Evolutionary conservation across 2,113 vertebrate species (phyloP).

Genomic region (Merops nubicus): DNA sequence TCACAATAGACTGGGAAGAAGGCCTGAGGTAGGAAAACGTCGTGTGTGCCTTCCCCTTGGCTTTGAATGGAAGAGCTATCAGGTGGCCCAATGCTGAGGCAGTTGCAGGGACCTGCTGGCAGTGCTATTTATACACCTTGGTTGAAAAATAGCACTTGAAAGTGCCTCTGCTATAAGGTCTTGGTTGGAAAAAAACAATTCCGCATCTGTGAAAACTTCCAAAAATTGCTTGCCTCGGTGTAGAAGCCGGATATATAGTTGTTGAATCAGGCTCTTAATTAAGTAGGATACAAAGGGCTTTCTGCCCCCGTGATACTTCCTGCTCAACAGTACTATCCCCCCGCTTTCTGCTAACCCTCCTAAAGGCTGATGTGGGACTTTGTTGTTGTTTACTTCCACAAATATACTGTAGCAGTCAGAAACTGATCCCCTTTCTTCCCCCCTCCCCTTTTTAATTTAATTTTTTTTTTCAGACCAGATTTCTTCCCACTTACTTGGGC

Average conservation of each 20-base stretch:
- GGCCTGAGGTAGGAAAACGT: neutral
- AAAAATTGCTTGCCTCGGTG: slow-evolving; percentile 44
- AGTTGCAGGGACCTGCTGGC: neutral
- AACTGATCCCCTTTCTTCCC: neutral
- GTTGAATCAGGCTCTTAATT: slow-evolving; percentile 59
- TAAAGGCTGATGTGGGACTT: neutral
- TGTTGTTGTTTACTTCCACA: neutral
- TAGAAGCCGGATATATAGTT: slow-evolving; percentile 54
- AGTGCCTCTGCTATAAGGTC: neutral
- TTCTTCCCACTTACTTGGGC: neutral
- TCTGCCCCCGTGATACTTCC: neutral
- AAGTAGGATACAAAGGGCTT: slow-evolving; percentile 31
- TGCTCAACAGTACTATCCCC: neutral
- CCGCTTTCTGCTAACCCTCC: neutral
- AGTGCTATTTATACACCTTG: slow-evolving; percentile 9
- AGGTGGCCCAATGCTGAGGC: neutral
- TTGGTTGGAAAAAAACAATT: neutral
- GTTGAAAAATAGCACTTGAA: slow-evolving; percentile 8
- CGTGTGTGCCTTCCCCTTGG: fast-evolving
- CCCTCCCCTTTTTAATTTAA: neutral
- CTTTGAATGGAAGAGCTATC: neutral
- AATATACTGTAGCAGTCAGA: neutral
- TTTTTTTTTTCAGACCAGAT: neutral
- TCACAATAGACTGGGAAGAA: fast-evolving
- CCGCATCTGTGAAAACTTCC: neutral